Conservation (phyloP, 2,797 vertebrate species). For the Channa striata region DNA sequence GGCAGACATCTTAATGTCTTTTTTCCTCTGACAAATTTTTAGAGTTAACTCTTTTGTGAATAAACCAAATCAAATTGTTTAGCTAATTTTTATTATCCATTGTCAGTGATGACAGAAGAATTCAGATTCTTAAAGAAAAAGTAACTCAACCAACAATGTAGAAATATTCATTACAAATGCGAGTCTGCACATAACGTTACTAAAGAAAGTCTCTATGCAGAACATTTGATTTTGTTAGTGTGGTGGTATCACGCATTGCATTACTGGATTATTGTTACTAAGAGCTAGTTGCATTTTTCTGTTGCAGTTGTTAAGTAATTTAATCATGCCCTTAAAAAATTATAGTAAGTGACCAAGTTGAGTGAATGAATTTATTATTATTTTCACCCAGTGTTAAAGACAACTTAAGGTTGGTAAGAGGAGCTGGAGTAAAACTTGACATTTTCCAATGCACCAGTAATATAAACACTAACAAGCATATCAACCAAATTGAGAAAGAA, state of each 20-base stretch:
- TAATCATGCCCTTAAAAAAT: too few species aligned
- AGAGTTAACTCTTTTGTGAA: constrained; percentile 13
- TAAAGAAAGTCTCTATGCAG: not conserved
- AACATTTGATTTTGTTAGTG: not conserved
- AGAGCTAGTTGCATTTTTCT: too few species aligned
- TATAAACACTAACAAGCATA: too few species aligned
- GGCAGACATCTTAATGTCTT: constrained; percentile 37
- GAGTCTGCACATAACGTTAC: not conserved
- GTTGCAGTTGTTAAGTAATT: too few species aligned
- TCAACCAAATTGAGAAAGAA: too few species aligned
- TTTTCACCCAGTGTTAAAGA: too few species aligned
- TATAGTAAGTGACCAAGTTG: too few species aligned
- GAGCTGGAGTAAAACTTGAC: too few species aligned
- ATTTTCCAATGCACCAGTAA: too few species aligned
- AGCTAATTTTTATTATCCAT: not conserved
- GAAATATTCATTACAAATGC: not conserved
- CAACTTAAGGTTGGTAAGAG: too few species aligned
- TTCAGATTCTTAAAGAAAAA: not conserved
- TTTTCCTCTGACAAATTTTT: constrained; percentile 30
- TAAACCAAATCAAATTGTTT: constrained; percentile 12
- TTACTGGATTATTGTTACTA: not conserved
- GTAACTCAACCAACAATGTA: not conserved
- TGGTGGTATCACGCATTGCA: not conserved
- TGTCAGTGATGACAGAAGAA: not conserved
- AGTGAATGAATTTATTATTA: too few species aligned